These are phyloP conservation scores for Sminthopsis crassicaudata DNA, from an alignment of 2,113 vertebrate genomes.

Conservation along the genomic window DNA sequence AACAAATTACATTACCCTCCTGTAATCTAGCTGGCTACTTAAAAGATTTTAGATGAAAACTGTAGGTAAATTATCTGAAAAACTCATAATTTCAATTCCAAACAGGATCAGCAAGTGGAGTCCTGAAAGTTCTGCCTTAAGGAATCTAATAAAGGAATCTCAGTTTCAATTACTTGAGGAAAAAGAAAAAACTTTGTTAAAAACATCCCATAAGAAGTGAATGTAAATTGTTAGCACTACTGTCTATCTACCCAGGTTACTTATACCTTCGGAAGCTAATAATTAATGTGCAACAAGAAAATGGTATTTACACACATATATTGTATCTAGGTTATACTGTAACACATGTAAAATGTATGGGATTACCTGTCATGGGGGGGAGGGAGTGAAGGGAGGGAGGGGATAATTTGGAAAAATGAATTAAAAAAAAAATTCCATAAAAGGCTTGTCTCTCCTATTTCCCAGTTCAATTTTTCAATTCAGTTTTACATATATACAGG, in stretches of 20 bases:
- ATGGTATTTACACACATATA: too few species aligned
- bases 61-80: slow-evolving; percentile 5
- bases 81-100: slow-evolving; percentile 42
- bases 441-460: neutral
- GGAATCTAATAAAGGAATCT: slow-evolving; percentile 21
- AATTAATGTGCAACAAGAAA: too few species aligned
- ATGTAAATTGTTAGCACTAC: too few species aligned
- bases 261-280: too few species aligned
- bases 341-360: too few species aligned
- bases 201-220: too few species aligned
- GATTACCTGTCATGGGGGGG: too few species aligned
- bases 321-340: too few species aligned
- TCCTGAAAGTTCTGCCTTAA: slow-evolving; percentile 5
- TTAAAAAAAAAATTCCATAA: neutral
- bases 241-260: too few species aligned
- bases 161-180: slow-evolving; percentile 10
- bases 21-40: neutral
- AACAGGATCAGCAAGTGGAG: neutral
- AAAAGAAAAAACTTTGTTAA: slow-evolving; percentile 22
- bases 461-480: neutral
- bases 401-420: too few species aligned
- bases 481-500: neutral
- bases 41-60: neutral
- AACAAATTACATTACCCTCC: slow-evolving; percentile 35
- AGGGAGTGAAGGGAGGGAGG: too few species aligned